A percentile compares a stretch with the other conserved stretches of the same genome.
These are phyloP conservation scores for Drosophila conformis DNA, from an alignment of 2,888 invertebrate species.

Conservation along the genomic window DNA sequence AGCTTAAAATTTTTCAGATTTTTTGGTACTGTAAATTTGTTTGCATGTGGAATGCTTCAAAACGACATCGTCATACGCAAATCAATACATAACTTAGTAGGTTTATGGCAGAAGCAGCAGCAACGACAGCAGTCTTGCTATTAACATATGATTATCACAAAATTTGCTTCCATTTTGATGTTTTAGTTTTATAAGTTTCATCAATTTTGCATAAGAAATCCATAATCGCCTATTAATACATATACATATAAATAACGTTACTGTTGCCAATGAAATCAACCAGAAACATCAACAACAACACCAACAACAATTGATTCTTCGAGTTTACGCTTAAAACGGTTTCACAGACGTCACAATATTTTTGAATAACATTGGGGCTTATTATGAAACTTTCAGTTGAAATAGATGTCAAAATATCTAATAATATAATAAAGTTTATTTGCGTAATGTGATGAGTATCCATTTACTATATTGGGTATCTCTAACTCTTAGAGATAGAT, in stretches of 20 bases:
- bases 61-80: constrained; percentile 23
- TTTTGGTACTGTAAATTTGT: neutral
- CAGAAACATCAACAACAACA: constrained; percentile 9
- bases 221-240: constrained; percentile 71
- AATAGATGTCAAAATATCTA: constrained; percentile 1
- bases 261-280: constrained; percentile 40
- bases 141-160: constrained; percentile 80
- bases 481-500: neutral
- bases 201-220: constrained; percentile 68
- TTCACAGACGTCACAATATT: constrained; percentile 8
- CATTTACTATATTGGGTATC: neutral
- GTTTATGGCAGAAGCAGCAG: constrained; percentile 58
- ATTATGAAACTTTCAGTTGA: constrained; percentile 1
- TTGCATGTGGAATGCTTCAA: constrained; percentile 4
- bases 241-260: constrained; percentile 68
- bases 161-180: constrained; percentile 77
- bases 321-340: constrained; percentile 15
- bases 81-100: constrained; percentile 65
- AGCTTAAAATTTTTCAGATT: constrained; percentile 27
- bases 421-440: neutral
- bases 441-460: neutral
- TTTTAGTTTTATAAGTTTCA: constrained; percentile 55
- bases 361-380: constrained; percentile 4
- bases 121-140: constrained; percentile 40
- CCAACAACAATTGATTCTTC: constrained; percentile 1